Evolutionary conservation across 2,888 invertebrate genomes (phyloP), one percentile per base, ranked within the genome.

Genomic region (Coremacera marginata): DNA sequence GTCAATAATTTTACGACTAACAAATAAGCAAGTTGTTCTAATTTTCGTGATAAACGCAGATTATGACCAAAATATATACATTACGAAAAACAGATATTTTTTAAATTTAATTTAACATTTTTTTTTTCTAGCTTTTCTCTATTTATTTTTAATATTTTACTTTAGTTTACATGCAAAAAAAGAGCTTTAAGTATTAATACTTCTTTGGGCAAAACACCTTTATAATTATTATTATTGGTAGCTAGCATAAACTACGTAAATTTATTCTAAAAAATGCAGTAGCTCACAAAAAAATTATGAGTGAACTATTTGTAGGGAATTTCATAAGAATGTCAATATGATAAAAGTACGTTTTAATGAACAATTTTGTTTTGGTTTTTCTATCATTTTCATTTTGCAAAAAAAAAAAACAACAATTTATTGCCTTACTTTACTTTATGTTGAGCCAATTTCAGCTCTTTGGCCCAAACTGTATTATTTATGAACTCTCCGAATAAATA

Each of bases 401-500:
- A 49, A 19, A 31, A 31, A 31, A 49, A 19, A 31, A 31, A 31
- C 3, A 31, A 34, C 14, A 34, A 70, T 44, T 22, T 51, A 25
- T 70, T 71, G 34, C 37, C 25, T 86, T 89, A 89, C 79, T 89
- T 88, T 44, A 83, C 80, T 81, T 89, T 90, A 78, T 86, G 86
- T 70, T 86, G 84, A 8, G 85, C 85, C 44, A 90, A 85, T 83
- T 92, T 91, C 37, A 93, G 90, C 85, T 93, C 92, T 86, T 93
- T 92, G 87, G 93, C 92, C 96, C 96, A 96, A 79, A 95, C 89
- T 81, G 92, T 88, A 81, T 90, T 91, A 87, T 96, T 95, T 72
- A 95, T 84, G 78, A 90, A 91, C 87, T 96, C 95, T 51, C 96
- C 96, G 55, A 93, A 83, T 76, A 93, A 87, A 88, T 96, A 96